phyloP scores from a whole-genome alignment of 1,140 invertebrate genomes.

The Brachionus paranguensis region DNA sequence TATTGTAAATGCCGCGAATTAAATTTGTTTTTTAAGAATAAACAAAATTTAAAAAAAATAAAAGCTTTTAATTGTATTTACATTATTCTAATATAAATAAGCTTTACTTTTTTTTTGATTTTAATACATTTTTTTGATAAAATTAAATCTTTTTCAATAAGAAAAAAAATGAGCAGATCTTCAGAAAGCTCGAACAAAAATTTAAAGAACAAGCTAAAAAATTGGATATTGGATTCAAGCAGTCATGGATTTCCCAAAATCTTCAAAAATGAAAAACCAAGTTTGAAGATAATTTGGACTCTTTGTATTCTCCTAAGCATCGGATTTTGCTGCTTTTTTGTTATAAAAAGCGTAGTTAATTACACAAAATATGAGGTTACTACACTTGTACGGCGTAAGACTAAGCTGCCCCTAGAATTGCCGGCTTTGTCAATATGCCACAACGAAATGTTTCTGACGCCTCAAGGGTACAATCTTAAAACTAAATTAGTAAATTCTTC shows the following conservation, averaged over 20 bases:
- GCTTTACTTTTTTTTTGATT: no score
- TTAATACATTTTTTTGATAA: no score
- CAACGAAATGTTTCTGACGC: neutral
- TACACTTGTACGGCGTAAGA: neutral
- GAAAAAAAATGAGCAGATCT: no score
- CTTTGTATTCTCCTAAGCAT: neutral
- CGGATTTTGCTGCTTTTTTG: neutral
- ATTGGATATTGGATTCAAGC: neutral
- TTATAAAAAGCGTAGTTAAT: neutral
- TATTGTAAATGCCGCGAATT: no score
- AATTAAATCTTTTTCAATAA: no score
- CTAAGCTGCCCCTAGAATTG: neutral
- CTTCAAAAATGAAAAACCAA: neutral
- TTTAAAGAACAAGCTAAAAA: neutral
- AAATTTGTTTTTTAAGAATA: no score
- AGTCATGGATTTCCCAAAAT: slow-evolving; percentile 11
- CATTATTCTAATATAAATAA: no score
- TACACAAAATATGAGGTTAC: neutral
- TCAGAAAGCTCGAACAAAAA: neutral
- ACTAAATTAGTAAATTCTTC: neutral
- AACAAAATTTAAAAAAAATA: no score
- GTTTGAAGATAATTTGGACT: neutral
- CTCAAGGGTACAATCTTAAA: neutral
- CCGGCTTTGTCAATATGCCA: neutral
- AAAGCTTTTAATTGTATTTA: no score